Base-by-base conservation (phyloP, 2,797 vertebrate genomes). In the Gymnodraco acuticeps region DNA sequence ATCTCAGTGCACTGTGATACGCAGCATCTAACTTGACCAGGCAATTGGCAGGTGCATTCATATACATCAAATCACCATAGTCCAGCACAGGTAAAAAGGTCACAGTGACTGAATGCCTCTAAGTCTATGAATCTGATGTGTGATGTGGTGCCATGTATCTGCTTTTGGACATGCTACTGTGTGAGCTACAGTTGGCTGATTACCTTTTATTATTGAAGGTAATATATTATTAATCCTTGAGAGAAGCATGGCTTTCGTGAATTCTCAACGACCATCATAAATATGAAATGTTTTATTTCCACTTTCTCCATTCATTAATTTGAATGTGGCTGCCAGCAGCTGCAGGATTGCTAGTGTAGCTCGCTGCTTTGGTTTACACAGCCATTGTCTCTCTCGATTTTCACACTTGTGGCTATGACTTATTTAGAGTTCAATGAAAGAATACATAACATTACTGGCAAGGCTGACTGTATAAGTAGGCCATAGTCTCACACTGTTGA, bases 341-440 rank as follows among this genome's bases (percentile, higher is more conserved):
- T 77, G 82, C 83, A 72, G 73, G 52, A 84, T 50, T 56, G 42
- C 41, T 71, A 67, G 75, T 65, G 68, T 23, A 58, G 56, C 74
- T 59, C 33, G 64, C 61, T 78, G 84, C 78, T 82, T 65, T 82
- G 69, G 77, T 85, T 70, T 72, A 75, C 78, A 62, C 69, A 82
- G 60, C 68, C 71, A 71, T 80, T 84, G 77, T 65, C 74, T 64
- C 65, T 59, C 74, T 78, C 60, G 73, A 69, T 65, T 84, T 82
- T 77, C 81, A 84, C 80, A 84, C 87, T 88, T 85, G 84, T 84
- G 84, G 68, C 81, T 84, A 79, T 92, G 89, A 93, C 88, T 93
- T 92, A 93, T 93, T 93, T 90, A 91, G 85, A 89, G 86, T 89
- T 89, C 82, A 86, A 90, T 91, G 90, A 86, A 88, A 86, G 86